Base-by-base conservation (phyloP, 2,113 vertebrate genomes). In the Corythornis vintsioides region DNA sequence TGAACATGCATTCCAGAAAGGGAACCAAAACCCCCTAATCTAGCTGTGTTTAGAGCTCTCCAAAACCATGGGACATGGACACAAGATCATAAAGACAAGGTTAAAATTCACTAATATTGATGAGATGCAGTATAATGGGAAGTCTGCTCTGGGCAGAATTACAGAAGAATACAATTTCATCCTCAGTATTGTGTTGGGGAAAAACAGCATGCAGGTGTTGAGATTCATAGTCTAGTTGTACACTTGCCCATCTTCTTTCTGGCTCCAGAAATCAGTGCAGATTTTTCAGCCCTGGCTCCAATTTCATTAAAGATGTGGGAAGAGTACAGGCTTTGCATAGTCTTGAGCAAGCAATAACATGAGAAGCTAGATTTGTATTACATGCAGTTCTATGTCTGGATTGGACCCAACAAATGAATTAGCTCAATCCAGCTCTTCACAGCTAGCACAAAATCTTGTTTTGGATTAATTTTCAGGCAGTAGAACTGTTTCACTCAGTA, bases 401-500 rank as follows among this genome's bases (percentile, higher is more conserved):
- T 59, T 66, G 71, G 50, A 91, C 78, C 42, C 84, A 85, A 55
- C 45, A 77, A 87, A 83, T 22, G 43, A 61, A 86, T 87, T 92
- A 71, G 31, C 85, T 90, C 42, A 40, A 94, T 83, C 63, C 83
- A 90, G 75, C 42, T 77, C 64, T 69, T 87, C 64, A 69, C 66
- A 89, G 64, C 63, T 57, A 82, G 67, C 50, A 48, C 45, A 79
- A 66, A 87, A 73, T 63, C 67, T 88, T 86, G 56, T 59, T 94
- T 95, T 87, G 79, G 85, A 95, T 94, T 89, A 89, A 73, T 92
- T 94, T 92, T 92, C 88, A 94, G 60, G 72, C 72, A 86, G 31
- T 16, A 92, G 60, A 94, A 95, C 64, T 77, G 52, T 90, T 94
- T 91, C 47, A 24, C 64, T 88, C 60, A 38, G 48, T 92, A 91